Conservation (phyloP, 2,888 invertebrate species). For the Anarsia innoxiella region DNA sequence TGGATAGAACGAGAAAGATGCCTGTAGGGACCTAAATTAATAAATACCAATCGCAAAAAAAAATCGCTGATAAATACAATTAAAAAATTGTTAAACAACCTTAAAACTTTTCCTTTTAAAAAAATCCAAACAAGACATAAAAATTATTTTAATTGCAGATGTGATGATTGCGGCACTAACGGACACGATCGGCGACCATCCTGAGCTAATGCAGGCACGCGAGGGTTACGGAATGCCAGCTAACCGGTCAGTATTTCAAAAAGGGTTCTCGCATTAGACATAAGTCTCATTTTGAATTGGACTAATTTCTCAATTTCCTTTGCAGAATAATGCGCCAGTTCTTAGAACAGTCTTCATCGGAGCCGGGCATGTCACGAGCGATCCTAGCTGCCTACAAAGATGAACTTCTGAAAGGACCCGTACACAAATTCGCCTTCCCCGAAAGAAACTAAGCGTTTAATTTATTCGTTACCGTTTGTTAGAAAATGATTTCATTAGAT, state of each 20-base stretch:
- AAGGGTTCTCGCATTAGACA: no score
- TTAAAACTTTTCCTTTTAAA: no score
- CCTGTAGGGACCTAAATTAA: no score
- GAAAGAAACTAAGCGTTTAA: slow-evolving; percentile 45
- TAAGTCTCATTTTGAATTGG: no score
- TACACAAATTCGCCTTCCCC: slow-evolving; percentile 47
- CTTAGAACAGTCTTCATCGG: slow-evolving; percentile 60
- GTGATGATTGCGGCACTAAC: slow-evolving; percentile 84
- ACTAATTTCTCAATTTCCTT: no score
- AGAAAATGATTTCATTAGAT: no score
- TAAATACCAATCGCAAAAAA: no score
- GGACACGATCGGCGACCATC: slow-evolving; percentile 83
- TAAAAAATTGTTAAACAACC: no score
- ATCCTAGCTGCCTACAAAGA: slow-evolving; percentile 68
- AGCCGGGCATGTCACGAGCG: slow-evolving; percentile 62
- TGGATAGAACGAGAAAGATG: no score
- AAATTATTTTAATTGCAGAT: no score
- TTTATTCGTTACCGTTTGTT: no score
- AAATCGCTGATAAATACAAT: background rate
- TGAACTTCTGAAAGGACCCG: slow-evolving; percentile 56
- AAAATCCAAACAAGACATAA: no score
- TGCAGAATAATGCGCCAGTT: slow-evolving; percentile 68
- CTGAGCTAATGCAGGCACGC: slow-evolving; percentile 77
- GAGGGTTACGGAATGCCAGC: slow-evolving; percentile 62
- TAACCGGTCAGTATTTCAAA: slow-evolving; percentile 58